These are phyloP conservation scores for Campaea margaritaria DNA, from an alignment of 2,888 invertebrate genomes.

Conservation along the genomic window DNA sequence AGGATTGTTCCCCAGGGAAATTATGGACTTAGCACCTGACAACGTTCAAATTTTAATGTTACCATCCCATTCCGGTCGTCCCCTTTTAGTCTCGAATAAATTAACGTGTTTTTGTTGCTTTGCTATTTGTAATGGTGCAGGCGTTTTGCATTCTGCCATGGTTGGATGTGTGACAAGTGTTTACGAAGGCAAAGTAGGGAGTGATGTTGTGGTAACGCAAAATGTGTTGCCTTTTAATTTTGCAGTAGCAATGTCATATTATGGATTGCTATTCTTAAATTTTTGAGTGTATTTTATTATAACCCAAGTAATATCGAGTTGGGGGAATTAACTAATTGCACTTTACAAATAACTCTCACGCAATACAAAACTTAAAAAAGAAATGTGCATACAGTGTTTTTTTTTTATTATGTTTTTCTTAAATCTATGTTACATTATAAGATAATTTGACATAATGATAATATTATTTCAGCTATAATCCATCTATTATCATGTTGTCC, in stretches of 20 bases:
- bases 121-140: slow-evolving; percentile 52
- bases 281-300: too few species aligned
- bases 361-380: too few species aligned
- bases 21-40: slow-evolving; percentile 85
- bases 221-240: slow-evolving; percentile 14
- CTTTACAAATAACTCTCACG: too few species aligned
- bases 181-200: slow-evolving; percentile 23
- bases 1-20: slow-evolving; percentile 81
- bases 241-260: slow-evolving; percentile 14
- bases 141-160: slow-evolving; percentile 39
- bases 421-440: too few species aligned
- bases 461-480: too few species aligned
- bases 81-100: slow-evolving; percentile 74
- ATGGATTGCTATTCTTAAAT: slow-evolving; percentile 2
- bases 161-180: slow-evolving; percentile 32
- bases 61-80: slow-evolving; percentile 53
- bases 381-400: too few species aligned
- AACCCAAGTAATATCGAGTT: too few species aligned
- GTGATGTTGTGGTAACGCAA: slow-evolving; percentile 3
- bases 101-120: slow-evolving; percentile 70
- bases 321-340: too few species aligned
- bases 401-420: too few species aligned
- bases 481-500: too few species aligned
- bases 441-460: too few species aligned
- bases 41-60: slow-evolving; percentile 83